Base-by-base conservation (phyloP, 1,140 invertebrate genomes). In the Lepidurus apus region DNA sequence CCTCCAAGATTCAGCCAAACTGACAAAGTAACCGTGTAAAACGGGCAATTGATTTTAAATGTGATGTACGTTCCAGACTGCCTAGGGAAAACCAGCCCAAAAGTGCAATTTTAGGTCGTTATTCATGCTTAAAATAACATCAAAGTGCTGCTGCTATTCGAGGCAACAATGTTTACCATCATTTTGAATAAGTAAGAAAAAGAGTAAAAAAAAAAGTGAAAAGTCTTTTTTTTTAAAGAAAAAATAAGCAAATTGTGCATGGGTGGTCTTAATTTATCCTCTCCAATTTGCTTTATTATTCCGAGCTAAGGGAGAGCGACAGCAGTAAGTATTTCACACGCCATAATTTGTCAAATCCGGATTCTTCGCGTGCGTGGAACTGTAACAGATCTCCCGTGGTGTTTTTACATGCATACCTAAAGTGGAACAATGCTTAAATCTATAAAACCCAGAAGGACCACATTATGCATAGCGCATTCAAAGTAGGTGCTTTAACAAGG, bases 321-420 rank as follows among this genome's bases (percentile, higher is more conserved):
- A 65, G 53, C 17, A 65, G 53, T 65, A 65, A 65, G 53, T 65
- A 65, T 65, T 65, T 65, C 53, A 65, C 13, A 65, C 53, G 53
- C 53, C 53, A 65, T 65, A 65, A 65, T 65, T 65, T 65, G 53
- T 65, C 53, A 65, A 65, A 65, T 65, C 53, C 53, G 53, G 53
- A 65, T 65, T 65, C 53, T 65, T 65, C 53, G 53, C 53, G 53
- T 65, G 53, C 53, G 53, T 65, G 53, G 53, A n/a, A 9, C 9
- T 65, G 53, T 65, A 65, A 65, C 53, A 13, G 21, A 21, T 13
- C 53, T 11, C 21, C 53, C 53, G 17, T n/a, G 53, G 53, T 13
- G 17, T 13, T 65, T 65, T 65, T 65, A 65, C 53, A 65, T 65
- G 53, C 53, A 65, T 65, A n/a, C 5, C 53, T 65, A 65, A 65